Base-by-base conservation (phyloP, 2,888 invertebrate species). In the Meteorus cinctellus region DNA sequence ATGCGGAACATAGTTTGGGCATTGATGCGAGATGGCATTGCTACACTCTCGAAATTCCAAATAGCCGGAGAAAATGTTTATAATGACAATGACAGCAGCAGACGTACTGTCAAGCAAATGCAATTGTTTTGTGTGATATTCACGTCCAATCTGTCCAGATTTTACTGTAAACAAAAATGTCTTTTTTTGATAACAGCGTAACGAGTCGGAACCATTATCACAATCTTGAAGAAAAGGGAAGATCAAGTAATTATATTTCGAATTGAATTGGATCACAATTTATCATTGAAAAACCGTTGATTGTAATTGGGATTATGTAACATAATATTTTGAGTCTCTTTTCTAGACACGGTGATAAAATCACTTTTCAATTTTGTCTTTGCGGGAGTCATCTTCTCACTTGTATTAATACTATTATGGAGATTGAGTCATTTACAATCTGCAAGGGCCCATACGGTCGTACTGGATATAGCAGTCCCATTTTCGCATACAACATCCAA, bases 401-500 rank as follows among this genome's bases (percentile, higher is more conserved):
- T 82, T 12, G 73, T 81, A 62, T 67, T 81, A 41, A 68, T 82
- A 31, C 81, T 73, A 5, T 60, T 81, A 41, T 81, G 79, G 80
- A 77, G 76, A 63, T 45, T 81, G 24, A 60, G 74, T 48, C 77
- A 74, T 16, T 76, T 75, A 45, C 75, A 77, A 31, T 24, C 75
- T 0, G 66, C 69, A 12, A 80, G 75, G 68, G 72, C 65, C 60
- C 71, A 80, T 55, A 71, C 80, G 24, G 55, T 78, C 12, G 10
- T 36, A 16, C 41, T 73, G 1, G 66, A 71, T 14, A 36, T 71
- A 16, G n/a, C 41, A 19, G 36, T 41, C 16, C 41, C 24, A 8
- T 6, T 69, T 12, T 31, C 85, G 27, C 79, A 84, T 34, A 77
- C 34, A 34, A 82, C 92, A 67, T 91, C 92, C 1, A 89, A 91